phyloP scores from a whole-genome alignment of 2,113 vertebrate species.

The Globicephala melas region DNA sequence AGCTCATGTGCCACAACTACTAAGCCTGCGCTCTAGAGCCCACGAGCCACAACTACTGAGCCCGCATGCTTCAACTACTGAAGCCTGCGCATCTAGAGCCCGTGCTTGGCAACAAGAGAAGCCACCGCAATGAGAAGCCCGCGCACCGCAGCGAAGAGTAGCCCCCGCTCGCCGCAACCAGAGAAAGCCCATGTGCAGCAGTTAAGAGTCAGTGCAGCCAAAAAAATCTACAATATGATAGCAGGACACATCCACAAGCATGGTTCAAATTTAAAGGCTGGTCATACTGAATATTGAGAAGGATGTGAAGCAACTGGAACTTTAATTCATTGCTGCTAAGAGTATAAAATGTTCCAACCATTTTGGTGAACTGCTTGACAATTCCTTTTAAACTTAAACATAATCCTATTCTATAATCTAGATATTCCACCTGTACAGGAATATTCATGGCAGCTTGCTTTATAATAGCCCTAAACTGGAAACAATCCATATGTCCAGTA shows the following conservation, averaged over 20 bases:
- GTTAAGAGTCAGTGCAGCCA: too few relatives aligned
- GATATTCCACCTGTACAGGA: not conserved
- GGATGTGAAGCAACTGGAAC: not conserved
- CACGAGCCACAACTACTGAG: too few relatives aligned
- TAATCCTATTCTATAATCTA: not conserved
- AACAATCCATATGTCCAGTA: not conserved
- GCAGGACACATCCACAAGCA: not conserved
- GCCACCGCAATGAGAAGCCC: too few relatives aligned
- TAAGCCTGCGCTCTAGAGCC: too few relatives aligned
- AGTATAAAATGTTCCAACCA: not conserved
- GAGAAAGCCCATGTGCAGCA: too few relatives aligned
- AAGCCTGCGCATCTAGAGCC: too few relatives aligned
- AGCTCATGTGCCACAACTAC: too few relatives aligned
- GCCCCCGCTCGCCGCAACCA: too few relatives aligned
- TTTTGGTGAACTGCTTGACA: not conserved
- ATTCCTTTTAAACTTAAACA: constrained; percentile 12
- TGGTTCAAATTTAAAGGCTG: not conserved
- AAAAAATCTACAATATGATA: not conserved
- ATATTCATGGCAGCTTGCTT: not conserved
- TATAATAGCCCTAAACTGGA: not conserved
- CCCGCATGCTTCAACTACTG: too few relatives aligned
- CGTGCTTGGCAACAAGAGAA: too few relatives aligned
- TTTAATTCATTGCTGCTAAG: not conserved
- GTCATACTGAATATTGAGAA: not conserved
- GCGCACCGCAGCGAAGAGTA: too few relatives aligned